Evolutionary conservation across 30 jellyfish, hydroid and myxozoan genomes (phyloP), one percentile per base, ranked within the genome.

Genomic region (Mastigias papua): DNA sequence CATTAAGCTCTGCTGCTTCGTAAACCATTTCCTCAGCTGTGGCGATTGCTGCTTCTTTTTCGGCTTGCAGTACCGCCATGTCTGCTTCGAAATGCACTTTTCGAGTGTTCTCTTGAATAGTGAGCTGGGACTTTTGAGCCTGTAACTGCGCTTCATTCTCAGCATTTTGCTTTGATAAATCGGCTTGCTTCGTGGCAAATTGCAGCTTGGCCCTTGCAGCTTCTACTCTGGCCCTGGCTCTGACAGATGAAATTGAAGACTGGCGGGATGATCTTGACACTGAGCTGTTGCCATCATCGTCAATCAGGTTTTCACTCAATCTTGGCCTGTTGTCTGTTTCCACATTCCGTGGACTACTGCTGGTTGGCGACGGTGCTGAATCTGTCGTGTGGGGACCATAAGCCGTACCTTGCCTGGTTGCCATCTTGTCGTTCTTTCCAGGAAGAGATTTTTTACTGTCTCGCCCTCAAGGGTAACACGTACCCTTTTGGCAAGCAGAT

Each of bases 21-120:
- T 72, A 31, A 3, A 37, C 84, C 51, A 23, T 72, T 72, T 72
- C 67, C 51, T 72, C 67, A 60, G 84, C 84, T 17, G 62, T 72
- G 26, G 67, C 84, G 13, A 30, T 42, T 72, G 84, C 84, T 72
- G 84, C 84, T 72, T 72, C 84, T 35, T 72, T 15, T 37, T 72
- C 84, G 35, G 84, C 84, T 42, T 72, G 67, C 34, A 72, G 84
- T 60, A 60, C 72, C 17, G 72, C 72, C 72, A 60, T 60, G 33
- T 60, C 72, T 60, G 72, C 54, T 60, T 27, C 29, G 7, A 60
- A 60, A 27, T 60, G 72, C 33, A 27, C 72, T 60, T 60, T 60
- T 27, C 72, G 72, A 8, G 72, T 60, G 72, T 60, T 60, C 33
- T 60, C 11, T 22, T 60, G 29, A 27, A 9, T 27, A 60, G 11